These are phyloP conservation scores for Hemichromis elongatus DNA, from an alignment of 2,113 vertebrate species.

Conservation along the genomic window DNA sequence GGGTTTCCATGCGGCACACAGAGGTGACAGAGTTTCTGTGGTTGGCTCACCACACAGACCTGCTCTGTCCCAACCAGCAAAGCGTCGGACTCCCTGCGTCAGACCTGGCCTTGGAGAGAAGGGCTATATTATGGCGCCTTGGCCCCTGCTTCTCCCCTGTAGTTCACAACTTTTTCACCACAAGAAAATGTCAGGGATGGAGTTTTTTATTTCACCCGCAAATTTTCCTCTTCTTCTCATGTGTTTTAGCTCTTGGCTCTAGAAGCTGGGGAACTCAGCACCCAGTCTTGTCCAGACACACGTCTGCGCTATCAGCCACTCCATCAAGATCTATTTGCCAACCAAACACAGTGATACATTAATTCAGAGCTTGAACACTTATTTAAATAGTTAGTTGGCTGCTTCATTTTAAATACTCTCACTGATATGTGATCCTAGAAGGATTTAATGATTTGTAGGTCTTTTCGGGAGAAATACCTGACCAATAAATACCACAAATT, in stretches of 20 bases:
- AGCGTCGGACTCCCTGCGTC: constrained; percentile 61
- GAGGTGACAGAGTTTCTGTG: constrained; percentile 68
- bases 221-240: constrained; percentile 49
- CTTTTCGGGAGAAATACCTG: constrained; percentile 11
- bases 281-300: constrained; percentile 44
- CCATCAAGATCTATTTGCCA: constrained; percentile 52
- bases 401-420: constrained; percentile 31
- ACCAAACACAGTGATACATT: constrained; percentile 47
- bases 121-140: constrained; percentile 67
- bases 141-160: constrained; percentile 50
- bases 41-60: constrained; percentile 64
- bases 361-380: constrained; percentile 20
- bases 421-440: constrained; percentile 43
- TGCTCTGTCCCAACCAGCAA: constrained; percentile 53
- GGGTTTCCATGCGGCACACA: constrained; percentile 44
- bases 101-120: constrained; percentile 66
- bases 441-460: constrained; percentile 45
- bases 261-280: constrained; percentile 32
- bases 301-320: constrained; percentile 50
- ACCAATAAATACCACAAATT: constrained; percentile 28
- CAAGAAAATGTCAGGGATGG: constrained; percentile 49
- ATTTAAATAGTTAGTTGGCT: constrained; percentile 40
- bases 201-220: constrained; percentile 35
- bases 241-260: constrained; percentile 43
- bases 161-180: constrained; percentile 58